Conservation (phyloP, 2,113 vertebrate genomes). For the Malaclemys terrapin region DNA sequence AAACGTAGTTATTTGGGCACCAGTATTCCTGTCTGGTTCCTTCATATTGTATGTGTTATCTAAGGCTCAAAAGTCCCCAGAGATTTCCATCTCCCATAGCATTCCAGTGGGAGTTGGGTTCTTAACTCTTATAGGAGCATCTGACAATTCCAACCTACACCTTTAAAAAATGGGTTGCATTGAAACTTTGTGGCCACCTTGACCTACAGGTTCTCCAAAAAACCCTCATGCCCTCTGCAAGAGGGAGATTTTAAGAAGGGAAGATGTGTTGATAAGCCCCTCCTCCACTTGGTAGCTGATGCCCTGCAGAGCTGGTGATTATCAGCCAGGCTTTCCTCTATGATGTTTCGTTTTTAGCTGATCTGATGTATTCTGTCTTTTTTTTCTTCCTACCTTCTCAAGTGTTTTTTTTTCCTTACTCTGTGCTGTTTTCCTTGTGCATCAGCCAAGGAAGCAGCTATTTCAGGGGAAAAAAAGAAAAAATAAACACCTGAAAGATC, state of each 20-base stretch:
- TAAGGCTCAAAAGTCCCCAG: background rate
- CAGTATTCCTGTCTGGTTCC: background rate
- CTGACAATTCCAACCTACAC: background rate
- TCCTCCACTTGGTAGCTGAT: background rate
- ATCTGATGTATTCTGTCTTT: fast-evolving
- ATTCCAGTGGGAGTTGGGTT: background rate
- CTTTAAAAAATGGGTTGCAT: background rate
- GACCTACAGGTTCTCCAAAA: fast-evolving
- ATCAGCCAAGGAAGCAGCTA: constrained; percentile 20
- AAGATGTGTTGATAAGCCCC: background rate
- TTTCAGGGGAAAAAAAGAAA: background rate
- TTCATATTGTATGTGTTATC: background rate
- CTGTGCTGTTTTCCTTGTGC: background rate
- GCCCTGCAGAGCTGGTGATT: background rate
- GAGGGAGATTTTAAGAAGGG: background rate
- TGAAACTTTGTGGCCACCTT: background rate
- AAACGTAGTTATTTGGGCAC: background rate
- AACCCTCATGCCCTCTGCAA: background rate
- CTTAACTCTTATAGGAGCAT: background rate
- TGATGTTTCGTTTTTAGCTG: background rate
- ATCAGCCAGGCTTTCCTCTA: background rate
- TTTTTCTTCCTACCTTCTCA: background rate
- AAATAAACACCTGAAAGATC: constrained; percentile 12
- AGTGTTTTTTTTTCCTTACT: no score
- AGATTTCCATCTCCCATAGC: background rate